Evolutionary conservation across 2,888 invertebrate species (phyloP).

Genomic region (Listrodromus nycthemerus): DNA sequence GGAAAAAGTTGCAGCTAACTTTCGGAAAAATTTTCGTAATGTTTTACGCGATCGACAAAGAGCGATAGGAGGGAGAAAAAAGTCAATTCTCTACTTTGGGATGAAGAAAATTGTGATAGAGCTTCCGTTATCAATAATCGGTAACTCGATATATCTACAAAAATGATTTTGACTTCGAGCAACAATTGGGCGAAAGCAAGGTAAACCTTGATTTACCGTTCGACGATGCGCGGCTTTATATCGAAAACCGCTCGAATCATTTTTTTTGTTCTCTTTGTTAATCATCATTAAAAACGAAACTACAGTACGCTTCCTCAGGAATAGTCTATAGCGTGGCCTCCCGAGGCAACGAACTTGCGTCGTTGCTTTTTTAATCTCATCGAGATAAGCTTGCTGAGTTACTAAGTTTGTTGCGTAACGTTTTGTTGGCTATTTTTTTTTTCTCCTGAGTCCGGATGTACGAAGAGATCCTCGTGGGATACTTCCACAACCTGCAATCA

Average conservation of each 20-base stretch:
- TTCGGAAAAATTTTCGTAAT: slow-evolving; percentile 39
- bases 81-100: slow-evolving; percentile 24
- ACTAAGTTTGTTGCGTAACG: slow-evolving; percentile 62
- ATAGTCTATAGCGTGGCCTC: slow-evolving; percentile 48
- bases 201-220: slow-evolving; percentile 25
- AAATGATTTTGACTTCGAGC: slow-evolving; percentile 26
- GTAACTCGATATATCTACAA: slow-evolving; percentile 59
- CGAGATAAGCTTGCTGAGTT: slow-evolving; percentile 54
- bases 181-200: slow-evolving; percentile 23
- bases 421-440: slow-evolving; percentile 56
- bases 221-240: slow-evolving; percentile 23
- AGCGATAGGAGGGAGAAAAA: slow-evolving; percentile 18
- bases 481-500: slow-evolving; percentile 57
- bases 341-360: slow-evolving; percentile 43
- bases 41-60: slow-evolving; percentile 34
- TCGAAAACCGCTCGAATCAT: slow-evolving; percentile 31
- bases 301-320: slow-evolving; percentile 39
- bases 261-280: slow-evolving; percentile 17
- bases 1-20: slow-evolving; percentile 46
- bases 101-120: slow-evolving; percentile 30
- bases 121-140: slow-evolving; percentile 42
- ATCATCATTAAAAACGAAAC: slow-evolving; percentile 42
- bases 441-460: slow-evolving; percentile 55
- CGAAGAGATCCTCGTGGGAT: slow-evolving; percentile 36
- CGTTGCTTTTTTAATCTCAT: slow-evolving; percentile 31